Conservation (phyloP, 2,113 vertebrate genomes). For the Lipophrys pholis region DNA sequence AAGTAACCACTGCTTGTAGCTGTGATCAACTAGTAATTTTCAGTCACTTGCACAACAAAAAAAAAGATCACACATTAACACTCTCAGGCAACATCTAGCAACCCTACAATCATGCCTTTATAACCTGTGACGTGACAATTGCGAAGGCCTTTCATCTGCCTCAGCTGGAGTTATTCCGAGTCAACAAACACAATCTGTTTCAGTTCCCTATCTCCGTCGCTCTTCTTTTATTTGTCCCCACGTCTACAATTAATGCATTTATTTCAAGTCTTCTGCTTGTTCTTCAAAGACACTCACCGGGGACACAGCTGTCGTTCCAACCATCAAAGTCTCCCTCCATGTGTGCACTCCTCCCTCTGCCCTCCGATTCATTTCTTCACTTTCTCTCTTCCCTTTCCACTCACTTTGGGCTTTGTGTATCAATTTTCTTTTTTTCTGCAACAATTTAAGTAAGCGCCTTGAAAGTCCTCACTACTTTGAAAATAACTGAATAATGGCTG, state of each 20-base stretch:
- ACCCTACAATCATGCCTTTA: constrained; percentile 10
- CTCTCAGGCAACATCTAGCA: constrained; percentile 14
- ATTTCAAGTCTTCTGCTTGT: constrained; percentile 65
- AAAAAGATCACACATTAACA: not conserved
- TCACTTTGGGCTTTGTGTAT: not conserved
- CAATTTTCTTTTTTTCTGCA: constrained; percentile 1
- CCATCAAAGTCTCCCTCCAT: constrained; percentile 64
- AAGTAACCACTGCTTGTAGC: too few relatives aligned
- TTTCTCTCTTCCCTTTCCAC: constrained; percentile 12
- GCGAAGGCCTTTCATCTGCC: constrained; percentile 60
- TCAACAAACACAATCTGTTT: constrained; percentile 69
- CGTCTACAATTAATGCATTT: constrained; percentile 72
- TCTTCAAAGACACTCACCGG: constrained; percentile 71
- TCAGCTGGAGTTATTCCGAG: constrained; percentile 60
- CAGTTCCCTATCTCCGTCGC: constrained; percentile 54
- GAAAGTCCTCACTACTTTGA: not conserved
- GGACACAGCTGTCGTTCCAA: constrained; percentile 71
- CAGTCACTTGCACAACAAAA: too few relatives aligned
- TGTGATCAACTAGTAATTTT: too few relatives aligned
- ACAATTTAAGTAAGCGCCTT: not conserved
- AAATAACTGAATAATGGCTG: too few relatives aligned
- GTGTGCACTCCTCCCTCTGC: constrained; percentile 34
- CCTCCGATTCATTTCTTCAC: constrained; percentile 28
- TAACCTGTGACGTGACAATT: constrained; percentile 51
- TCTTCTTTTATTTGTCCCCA: constrained; percentile 50